A percentile compares a stretch with the other conserved stretches of the same genome.
These are phyloP conservation scores for Prietella phreatophila DNA, from an alignment of 2,113 vertebrate genomes.

Conservation along the genomic window DNA sequence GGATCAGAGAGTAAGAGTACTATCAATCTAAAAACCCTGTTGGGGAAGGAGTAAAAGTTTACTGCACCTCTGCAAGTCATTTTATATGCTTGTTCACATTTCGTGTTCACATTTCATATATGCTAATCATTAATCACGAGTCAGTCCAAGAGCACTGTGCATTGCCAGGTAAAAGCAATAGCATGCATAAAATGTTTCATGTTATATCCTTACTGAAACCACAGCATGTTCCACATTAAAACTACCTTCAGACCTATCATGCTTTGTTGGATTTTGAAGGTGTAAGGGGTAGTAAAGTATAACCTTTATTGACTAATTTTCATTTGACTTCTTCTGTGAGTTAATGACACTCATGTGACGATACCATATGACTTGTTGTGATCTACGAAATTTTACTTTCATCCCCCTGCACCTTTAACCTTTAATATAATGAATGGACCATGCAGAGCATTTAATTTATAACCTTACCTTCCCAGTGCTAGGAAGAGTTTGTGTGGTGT, in stretches of 20 bases:
- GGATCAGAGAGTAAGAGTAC: neutral
- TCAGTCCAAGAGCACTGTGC: too few species aligned
- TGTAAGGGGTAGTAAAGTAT: conserved; percentile 8
- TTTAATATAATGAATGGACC: neutral
- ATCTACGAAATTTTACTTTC: neutral
- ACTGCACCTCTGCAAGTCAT: neutral
- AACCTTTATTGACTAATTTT: neutral
- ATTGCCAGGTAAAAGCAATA: neutral
- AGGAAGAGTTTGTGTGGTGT: too few species aligned
- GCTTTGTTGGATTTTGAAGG: conserved; percentile 1
- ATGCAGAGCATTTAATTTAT: conserved; percentile 34
- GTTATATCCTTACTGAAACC: neutral
- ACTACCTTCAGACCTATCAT: neutral
- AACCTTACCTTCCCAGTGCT: conserved; percentile 28
- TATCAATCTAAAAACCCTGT: neutral
- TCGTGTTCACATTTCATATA: neutral
- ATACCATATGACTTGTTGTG: neutral
- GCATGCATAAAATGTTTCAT: neutral
- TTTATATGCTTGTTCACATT: neutral
- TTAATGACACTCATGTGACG: neutral
- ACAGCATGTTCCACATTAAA: neutral
- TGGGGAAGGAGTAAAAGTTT: neutral
- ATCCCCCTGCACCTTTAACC: conserved; percentile 39
- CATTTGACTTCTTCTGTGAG: too few species aligned
- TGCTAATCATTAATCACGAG: neutral